phyloP scores from a whole-genome alignment of 2,888 invertebrate genomes.

The Girardia tigrina region DNA sequence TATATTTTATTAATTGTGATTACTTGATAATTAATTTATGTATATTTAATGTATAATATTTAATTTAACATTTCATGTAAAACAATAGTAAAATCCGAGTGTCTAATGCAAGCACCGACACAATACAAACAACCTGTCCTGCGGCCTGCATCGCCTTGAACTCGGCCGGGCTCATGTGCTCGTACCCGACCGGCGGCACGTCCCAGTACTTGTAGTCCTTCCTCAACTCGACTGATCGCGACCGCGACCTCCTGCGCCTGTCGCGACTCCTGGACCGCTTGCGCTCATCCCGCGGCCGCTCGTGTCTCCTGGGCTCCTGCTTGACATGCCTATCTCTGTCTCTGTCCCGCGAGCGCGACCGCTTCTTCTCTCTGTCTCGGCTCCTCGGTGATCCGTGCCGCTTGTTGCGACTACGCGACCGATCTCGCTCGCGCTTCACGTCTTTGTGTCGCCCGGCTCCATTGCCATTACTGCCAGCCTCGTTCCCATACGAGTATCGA shows the following conservation, averaged over 20 bases:
- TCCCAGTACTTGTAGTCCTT: slow-evolving; percentile 69
- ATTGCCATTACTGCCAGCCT: neutral
- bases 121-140: no score
- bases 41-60: no score
- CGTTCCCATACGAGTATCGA: neutral
- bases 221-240: neutral
- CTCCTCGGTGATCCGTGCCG: no score
- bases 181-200: slow-evolving; percentile 90
- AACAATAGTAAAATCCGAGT: no score
- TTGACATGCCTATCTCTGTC: no score
- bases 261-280: neutral
- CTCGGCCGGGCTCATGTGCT: slow-evolving; percentile 90
- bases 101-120: no score
- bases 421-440: neutral
- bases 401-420: neutral
- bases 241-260: neutral
- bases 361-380: neutral
- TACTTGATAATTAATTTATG: no score
- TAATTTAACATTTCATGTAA: no score
- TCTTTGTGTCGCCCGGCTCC: neutral
- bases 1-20: no score
- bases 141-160: slow-evolving; percentile 58
- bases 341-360: neutral
- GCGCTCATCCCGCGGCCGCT: neutral
- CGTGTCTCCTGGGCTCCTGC: neutral